Evolutionary conservation across 2,113 vertebrate genomes (phyloP), one percentile per base, ranked within the genome.

Genomic region (Anarhynchus alexandrinus): DNA sequence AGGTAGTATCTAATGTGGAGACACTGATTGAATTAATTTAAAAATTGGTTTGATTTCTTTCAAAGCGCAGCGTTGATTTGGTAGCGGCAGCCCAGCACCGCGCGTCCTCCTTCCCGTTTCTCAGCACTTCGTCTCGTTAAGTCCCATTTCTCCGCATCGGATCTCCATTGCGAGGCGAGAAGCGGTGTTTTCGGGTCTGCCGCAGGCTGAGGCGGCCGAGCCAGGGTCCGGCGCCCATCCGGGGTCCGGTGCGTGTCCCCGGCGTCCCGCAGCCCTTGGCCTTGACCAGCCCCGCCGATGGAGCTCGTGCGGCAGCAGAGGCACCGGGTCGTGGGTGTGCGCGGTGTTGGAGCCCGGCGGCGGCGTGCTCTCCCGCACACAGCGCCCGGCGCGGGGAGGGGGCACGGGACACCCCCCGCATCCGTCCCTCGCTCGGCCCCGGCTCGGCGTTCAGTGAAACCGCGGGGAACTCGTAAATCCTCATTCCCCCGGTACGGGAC

Each of bases 321-420:
- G 15, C 4, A 2, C 8, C 17, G 7, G 38, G 61, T 45, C 38
- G 29, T 2, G 54, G 21, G 2, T 7, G 16, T 17, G 11, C 3
- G 5, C 5, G 1, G 38, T 9, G 21, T 29, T 6, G 3, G 3
- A 26, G 61, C 76, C 69, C 4, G 7, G 23, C 12, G 20, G 38
- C 34, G 12, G 15, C 9, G 10, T 10, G 21, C 25, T 38, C 64
- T 29, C n/a, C 23, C 5, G 18, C 61, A 59, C 6, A 2, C 12
- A n/a, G 5, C 9, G 2, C 30, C 30, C 21, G 7, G 17, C 4
- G 0, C 2, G 3, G 40, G n/a, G 12, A 26, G 25, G 6, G 22
- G 3, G 49, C 26, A 3, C 6, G 6, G 69, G 62, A 38, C 25
- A 64, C 25, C 61, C 47, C 51, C 19, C 10, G 12, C 54, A 7